Percentiles rank a stretch among this genome's conserved stretches.
These are phyloP conservation scores for Enteromius unitaeniatus DNA, from an alignment of 2,797 vertebrate genomes.

Conservation along the genomic window DNA sequence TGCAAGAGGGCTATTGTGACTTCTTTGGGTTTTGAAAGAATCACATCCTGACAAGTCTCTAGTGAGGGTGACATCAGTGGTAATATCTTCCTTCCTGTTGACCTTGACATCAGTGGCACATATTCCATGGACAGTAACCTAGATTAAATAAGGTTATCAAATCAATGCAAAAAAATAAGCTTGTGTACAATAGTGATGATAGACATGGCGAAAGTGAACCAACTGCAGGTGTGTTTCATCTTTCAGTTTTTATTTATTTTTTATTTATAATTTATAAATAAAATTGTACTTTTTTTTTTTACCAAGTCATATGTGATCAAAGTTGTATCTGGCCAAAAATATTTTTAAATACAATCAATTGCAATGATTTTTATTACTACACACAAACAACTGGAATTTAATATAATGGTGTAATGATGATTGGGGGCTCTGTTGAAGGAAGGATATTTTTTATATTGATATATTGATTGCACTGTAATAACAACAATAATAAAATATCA, in stretches of 20 bases:
- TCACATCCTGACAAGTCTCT: conserved; percentile 86
- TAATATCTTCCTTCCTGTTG: conserved; percentile 76
- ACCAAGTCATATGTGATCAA: not conserved
- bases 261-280: too few species aligned
- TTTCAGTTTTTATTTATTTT: not conserved
- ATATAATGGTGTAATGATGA: not conserved
- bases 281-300: too few species aligned
- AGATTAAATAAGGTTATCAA: conserved; percentile 14
- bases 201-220: not conserved
- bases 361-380: not conserved
- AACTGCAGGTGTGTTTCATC: not conserved
- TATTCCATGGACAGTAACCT: conserved; percentile 89
- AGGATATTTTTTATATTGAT: not conserved
- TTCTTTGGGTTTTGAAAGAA: conserved; percentile 77
- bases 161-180: not conserved
- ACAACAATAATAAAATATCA: not conserved
- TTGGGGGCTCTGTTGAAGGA: not conserved
- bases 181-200: not conserved
- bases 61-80: conserved; percentile 81
- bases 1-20: conserved; percentile 86
- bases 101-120: conserved; percentile 83
- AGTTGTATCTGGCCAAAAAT: not conserved
- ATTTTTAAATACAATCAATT: not conserved
- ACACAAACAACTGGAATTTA: not conserved
- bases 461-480: not conserved